These are phyloP conservation scores for Mycteria americana DNA, from an alignment of 2,797 vertebrate genomes.

Conservation along the genomic window DNA sequence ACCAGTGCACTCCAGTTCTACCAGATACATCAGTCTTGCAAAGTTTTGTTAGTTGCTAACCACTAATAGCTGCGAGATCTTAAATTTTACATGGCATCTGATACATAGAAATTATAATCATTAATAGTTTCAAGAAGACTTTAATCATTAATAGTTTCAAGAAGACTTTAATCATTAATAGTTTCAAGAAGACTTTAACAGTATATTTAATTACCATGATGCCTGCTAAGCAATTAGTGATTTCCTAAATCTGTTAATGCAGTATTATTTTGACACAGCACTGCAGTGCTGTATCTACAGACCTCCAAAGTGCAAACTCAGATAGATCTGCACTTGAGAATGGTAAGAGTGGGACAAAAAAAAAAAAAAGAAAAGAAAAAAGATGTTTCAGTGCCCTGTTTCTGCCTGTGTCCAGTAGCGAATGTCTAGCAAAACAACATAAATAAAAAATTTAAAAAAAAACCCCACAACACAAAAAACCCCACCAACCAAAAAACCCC, in stretches of 20 bases:
- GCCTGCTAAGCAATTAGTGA: neutral
- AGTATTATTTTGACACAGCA: neutral
- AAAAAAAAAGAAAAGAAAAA: neutral
- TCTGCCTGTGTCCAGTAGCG: neutral
- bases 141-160: neutral
- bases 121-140: neutral
- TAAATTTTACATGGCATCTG: neutral
- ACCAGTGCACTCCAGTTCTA: neutral
- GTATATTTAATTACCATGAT: neutral
- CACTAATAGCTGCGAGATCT: neutral
- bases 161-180: neutral
- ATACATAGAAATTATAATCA: neutral
- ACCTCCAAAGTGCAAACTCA: neutral
- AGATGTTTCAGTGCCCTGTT: neutral
- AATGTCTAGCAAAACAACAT: neutral
- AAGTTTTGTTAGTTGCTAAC: neutral
- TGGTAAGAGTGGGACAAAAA: too few species aligned
- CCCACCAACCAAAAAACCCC: neutral
- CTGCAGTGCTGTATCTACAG: neutral
- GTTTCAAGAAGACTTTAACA: neutral
- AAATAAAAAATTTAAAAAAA: neutral
- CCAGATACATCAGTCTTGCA: neutral
- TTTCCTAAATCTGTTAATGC: neutral
- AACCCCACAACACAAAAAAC: too few species aligned
- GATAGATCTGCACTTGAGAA: neutral